These are phyloP conservation scores for Spodoptera picta DNA, from an alignment of 2,888 invertebrate species.

Conservation along the genomic window DNA sequence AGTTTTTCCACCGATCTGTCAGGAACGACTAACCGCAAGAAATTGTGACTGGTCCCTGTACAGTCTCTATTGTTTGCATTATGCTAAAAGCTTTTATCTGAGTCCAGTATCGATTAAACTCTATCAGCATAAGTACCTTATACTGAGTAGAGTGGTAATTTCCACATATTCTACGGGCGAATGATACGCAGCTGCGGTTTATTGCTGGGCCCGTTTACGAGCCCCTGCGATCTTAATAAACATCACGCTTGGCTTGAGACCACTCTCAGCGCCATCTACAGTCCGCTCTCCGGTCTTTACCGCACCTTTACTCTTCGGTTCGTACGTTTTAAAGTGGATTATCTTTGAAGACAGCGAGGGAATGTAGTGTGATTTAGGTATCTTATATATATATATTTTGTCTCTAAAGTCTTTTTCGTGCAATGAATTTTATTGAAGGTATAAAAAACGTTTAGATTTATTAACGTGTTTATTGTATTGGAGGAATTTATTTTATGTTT, in stretches of 20 bases:
- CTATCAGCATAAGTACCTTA: conserved; percentile 28
- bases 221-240: conserved; percentile 67
- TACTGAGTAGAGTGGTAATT: conserved; percentile 45
- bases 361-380: conserved; percentile 8
- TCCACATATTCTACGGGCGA: conserved; percentile 53
- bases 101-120: conserved; percentile 17
- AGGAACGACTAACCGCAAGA: too few species aligned
- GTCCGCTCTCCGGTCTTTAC: conserved; percentile 31
- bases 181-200: conserved; percentile 69
- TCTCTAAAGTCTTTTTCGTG: too few species aligned
- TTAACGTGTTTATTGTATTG: too few species aligned
- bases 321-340: conserved; percentile 40
- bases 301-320: conserved; percentile 31
- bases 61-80: too few species aligned
- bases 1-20: too few species aligned
- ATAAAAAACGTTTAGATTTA: too few species aligned
- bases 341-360: conserved; percentile 8
- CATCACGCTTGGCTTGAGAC: conserved; percentile 54
- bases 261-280: conserved; percentile 32
- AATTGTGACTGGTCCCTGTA: too few species aligned
- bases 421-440: too few species aligned
- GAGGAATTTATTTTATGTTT: too few species aligned
- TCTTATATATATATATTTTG: too few species aligned
- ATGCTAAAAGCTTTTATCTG: conserved; percentile 1
- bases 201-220: conserved; percentile 68